Percentiles rank a stretch among this genome's conserved stretches.
phyloP scores from a whole-genome alignment of 2,888 invertebrate species.

The Platypus cylindrus region DNA sequence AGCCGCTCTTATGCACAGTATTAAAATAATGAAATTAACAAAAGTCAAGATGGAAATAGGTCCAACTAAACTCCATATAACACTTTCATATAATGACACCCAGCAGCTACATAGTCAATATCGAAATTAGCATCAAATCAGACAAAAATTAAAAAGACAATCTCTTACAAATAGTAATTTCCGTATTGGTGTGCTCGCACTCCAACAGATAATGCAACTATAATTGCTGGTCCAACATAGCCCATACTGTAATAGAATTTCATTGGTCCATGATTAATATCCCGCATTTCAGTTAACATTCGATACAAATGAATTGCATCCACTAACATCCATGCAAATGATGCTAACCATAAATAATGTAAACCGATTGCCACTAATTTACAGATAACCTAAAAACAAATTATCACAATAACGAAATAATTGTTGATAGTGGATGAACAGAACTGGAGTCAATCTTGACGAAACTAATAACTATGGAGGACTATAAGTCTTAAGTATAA shows the following conservation, averaged over 20 bases:
- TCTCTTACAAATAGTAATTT: slow-evolving; percentile 82
- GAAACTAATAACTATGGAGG: too few relatives aligned
- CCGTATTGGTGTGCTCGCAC: slow-evolving; percentile 92
- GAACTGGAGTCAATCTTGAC: too few relatives aligned
- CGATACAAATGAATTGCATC: slow-evolving; percentile 88
- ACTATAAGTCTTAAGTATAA: too few relatives aligned
- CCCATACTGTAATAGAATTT: slow-evolving; percentile 84
- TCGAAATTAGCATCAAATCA: neutral
- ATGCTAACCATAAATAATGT: slow-evolving; percentile 86
- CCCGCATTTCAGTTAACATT: slow-evolving; percentile 88
- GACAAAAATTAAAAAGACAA: neutral
- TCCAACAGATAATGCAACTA: slow-evolving; percentile 82
- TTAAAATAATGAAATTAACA: slow-evolving; percentile 66
- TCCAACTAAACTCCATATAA: slow-evolving; percentile 91
- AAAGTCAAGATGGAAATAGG: slow-evolving; percentile 71
- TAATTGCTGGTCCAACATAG: slow-evolving; percentile 83
- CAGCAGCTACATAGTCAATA: slow-evolving; percentile 60
- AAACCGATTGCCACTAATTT: slow-evolving; percentile 81
- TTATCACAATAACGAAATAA: too few relatives aligned
- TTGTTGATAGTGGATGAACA: too few relatives aligned
- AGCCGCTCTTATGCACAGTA: slow-evolving; percentile 79
- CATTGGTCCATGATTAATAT: slow-evolving; percentile 92
- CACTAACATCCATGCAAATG: slow-evolving; percentile 85
- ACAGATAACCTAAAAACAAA: slow-evolving; percentile 56
- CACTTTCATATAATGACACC: slow-evolving; percentile 85